These are phyloP conservation scores for Meloidogyne chitwoodi DNA, from an alignment of 1,140 invertebrate species.

Conservation along the genomic window DNA sequence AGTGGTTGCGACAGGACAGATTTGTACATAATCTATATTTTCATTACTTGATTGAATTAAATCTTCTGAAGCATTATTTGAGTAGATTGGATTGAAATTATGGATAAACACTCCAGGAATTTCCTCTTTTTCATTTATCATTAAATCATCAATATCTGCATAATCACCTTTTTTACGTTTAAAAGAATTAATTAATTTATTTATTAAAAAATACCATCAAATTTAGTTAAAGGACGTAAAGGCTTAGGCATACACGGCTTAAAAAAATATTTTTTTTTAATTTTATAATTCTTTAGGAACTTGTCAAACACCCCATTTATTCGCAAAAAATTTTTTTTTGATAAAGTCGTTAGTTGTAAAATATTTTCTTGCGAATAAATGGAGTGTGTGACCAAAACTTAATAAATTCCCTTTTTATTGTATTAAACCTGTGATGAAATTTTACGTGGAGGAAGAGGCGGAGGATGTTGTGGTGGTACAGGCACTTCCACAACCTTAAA, in stretches of 20 bases:
- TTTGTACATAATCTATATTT: slow-evolving; percentile 22
- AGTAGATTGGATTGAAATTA: neutral
- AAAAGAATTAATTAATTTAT: neutral
- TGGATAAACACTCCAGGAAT: neutral
- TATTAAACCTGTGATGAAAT: slow-evolving; percentile 4
- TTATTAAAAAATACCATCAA: neutral
- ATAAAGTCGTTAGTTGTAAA: too few relatives aligned
- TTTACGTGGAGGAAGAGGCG: slow-evolving; percentile 12
- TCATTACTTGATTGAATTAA: neutral
- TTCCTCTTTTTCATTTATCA: neutral
- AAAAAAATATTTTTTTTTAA: neutral
- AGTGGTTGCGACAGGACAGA: slow-evolving; percentile 21
- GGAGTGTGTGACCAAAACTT: too few relatives aligned
- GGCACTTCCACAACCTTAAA: neutral
- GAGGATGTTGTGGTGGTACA: neutral
- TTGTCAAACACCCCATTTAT: too few relatives aligned
- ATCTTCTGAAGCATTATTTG: neutral
- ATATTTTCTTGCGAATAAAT: too few relatives aligned
- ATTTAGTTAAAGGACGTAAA: neutral
- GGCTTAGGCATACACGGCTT: neutral
- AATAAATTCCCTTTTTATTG: too few relatives aligned
- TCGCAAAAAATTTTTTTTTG: too few relatives aligned
- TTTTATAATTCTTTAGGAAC: too few relatives aligned
- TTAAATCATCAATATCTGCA: slow-evolving; percentile 16
- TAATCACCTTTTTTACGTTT: slow-evolving; percentile 3